Conservation (phyloP, 2,888 invertebrate genomes). For the Andrena dorsata region DNA sequence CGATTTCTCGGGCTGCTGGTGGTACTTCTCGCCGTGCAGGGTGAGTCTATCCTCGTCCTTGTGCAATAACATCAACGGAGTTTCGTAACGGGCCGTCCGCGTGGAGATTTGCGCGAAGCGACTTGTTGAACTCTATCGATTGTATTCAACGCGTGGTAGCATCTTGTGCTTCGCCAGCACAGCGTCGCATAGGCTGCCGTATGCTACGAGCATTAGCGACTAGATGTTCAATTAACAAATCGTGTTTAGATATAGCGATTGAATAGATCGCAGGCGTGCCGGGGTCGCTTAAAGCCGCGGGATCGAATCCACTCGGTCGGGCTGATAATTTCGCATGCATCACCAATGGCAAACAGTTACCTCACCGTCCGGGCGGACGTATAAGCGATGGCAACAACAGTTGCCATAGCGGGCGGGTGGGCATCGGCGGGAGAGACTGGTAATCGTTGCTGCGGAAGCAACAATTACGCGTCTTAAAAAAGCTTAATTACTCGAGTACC, state of each 20-base stretch:
- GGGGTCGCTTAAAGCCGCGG: slow-evolving; percentile 39
- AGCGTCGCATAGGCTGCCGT: not conserved
- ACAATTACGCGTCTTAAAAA: slow-evolving; percentile 69
- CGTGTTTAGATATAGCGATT: slow-evolving; percentile 23
- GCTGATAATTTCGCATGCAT: slow-evolving; percentile 59
- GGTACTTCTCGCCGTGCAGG: slow-evolving; percentile 61
- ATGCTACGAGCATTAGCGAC: no score
- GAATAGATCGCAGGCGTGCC: slow-evolving; percentile 27
- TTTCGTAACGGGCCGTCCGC: not conserved
- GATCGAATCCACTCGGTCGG: slow-evolving; percentile 28
- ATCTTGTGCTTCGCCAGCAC: not conserved
- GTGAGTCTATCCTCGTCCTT: slow-evolving; percentile 49
- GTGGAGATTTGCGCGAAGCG: not conserved
- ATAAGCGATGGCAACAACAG: slow-evolving; percentile 58
- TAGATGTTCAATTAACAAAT: slow-evolving; percentile 40
- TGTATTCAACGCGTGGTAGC: no score
- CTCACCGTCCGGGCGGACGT: slow-evolving; percentile 55
- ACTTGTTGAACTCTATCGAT: not conserved
- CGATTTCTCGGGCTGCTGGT: slow-evolving; percentile 66
- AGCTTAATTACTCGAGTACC: slow-evolving; percentile 67
- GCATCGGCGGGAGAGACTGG: slow-evolving; percentile 34
- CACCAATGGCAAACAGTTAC: slow-evolving; percentile 57
- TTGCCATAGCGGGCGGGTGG: slow-evolving; percentile 46
- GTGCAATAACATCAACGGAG: not conserved
- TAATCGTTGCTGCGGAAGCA: slow-evolving; percentile 68